These are phyloP conservation scores for Phenganax stokvisi DNA, from an alignment of 92 coral and sea anemone species.

Conservation along the genomic window DNA sequence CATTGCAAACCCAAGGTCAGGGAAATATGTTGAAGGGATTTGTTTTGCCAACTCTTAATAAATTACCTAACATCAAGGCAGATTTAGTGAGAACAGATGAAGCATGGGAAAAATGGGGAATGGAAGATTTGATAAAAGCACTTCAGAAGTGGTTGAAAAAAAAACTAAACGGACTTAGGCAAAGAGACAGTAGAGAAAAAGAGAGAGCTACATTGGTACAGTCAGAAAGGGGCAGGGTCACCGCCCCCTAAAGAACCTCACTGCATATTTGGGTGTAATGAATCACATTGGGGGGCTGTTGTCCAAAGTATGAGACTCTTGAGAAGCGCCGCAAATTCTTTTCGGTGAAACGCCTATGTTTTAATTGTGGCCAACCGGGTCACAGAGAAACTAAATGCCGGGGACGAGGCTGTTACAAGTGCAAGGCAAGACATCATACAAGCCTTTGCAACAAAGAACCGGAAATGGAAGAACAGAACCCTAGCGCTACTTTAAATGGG, in stretches of 20 bases:
- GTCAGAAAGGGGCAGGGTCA: not conserved
- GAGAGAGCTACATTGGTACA: not conserved
- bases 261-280: too few species aligned
- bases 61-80: conserved; percentile 49
- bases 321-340: conserved; percentile 39
- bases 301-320: conserved; percentile 11
- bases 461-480: not conserved
- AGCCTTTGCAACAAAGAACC: conserved; percentile 42
- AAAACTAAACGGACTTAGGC: conserved; percentile 22
- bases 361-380: conserved; percentile 49
- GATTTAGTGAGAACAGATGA: conserved; percentile 54
- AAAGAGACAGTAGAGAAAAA: conserved; percentile 6
- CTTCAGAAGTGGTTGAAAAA: conserved; percentile 39
- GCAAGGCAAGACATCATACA: conserved; percentile 50
- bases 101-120: conserved; percentile 48
- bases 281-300: too few species aligned
- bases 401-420: conserved; percentile 46
- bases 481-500: not conserved
- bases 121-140: conserved; percentile 16
- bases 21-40: conserved; percentile 47
- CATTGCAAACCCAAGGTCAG: conserved; percentile 46
- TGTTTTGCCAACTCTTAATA: conserved; percentile 46
- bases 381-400: conserved; percentile 42
- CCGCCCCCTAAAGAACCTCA: not conserved
- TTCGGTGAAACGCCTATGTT: conserved; percentile 43